These are phyloP conservation scores for Okapia johnstoni DNA, from an alignment of 2,113 vertebrate species.

Conservation along the genomic window DNA sequence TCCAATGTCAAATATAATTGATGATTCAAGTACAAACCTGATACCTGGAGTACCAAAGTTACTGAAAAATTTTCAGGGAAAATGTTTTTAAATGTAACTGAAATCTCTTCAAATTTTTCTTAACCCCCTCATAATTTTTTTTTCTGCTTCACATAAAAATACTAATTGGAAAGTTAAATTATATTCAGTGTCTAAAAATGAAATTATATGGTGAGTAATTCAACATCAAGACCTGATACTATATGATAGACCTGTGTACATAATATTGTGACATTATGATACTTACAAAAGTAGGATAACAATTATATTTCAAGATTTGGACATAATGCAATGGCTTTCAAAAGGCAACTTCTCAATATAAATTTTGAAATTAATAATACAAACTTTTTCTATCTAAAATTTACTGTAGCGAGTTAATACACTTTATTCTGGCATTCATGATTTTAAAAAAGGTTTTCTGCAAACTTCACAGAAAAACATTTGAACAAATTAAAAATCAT, in stretches of 20 bases:
- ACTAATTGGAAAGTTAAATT: neutral
- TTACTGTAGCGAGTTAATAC: neutral
- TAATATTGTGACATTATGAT: neutral
- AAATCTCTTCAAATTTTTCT: neutral
- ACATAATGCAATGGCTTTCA: neutral
- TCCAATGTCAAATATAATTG: neutral
- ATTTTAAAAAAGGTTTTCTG: neutral
- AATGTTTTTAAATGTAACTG: neutral
- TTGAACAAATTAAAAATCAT: neutral
- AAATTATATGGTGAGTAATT: neutral
- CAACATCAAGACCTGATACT: neutral
- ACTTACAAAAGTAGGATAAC: neutral
- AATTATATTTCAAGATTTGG: neutral
- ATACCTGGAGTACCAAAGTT: neutral
- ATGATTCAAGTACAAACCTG: neutral
- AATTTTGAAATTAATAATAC: neutral
- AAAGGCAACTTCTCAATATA: neutral
- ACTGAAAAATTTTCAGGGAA: neutral
- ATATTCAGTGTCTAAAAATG: neutral
- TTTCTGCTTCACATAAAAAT: neutral
- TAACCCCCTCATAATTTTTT: neutral
- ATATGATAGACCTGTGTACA: neutral
- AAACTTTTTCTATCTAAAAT: neutral
- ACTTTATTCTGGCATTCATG: neutral
- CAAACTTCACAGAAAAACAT: neutral